These are phyloP conservation scores for Andrena hattorfiana DNA, from an alignment of 2,888 invertebrate species.

Conservation along the genomic window DNA sequence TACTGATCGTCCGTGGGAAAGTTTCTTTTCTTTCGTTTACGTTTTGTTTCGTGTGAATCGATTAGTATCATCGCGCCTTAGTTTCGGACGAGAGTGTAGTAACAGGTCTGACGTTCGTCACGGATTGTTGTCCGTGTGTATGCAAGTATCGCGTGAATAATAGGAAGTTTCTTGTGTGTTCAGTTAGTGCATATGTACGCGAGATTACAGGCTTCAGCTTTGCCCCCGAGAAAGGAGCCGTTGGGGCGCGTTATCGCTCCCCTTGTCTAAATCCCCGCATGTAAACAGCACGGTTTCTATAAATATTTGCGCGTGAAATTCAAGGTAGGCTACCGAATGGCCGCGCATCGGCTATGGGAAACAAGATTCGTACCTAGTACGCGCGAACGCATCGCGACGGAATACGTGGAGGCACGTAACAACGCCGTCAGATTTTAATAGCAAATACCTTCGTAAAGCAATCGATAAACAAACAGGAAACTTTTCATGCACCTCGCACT, in stretches of 20 bases:
- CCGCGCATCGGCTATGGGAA: background rate
- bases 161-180: constrained; percentile 19
- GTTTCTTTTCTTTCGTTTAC: too few species aligned
- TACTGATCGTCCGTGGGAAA: too few species aligned
- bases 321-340: constrained; percentile 2
- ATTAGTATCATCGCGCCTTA: background rate
- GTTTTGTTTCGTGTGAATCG: background rate
- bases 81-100: constrained; percentile 21
- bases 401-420: background rate
- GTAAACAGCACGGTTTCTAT: constrained; percentile 56
- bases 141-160: constrained; percentile 13
- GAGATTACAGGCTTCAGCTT: constrained; percentile 31
- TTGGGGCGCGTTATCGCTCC: constrained; percentile 37
- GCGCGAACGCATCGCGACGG: background rate
- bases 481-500: background rate
- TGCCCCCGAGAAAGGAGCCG: constrained; percentile 11
- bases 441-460: background rate
- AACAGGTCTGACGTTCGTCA: constrained; percentile 15
- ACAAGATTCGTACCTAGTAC: background rate
- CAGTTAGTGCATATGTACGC: background rate
- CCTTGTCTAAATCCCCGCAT: constrained; percentile 38
- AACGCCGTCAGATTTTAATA: background rate
- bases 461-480: background rate
- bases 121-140: constrained; percentile 2
- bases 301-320: constrained; percentile 50